Conservation (phyloP, 2,888 invertebrate genomes). For the Spodoptera littoralis region DNA sequence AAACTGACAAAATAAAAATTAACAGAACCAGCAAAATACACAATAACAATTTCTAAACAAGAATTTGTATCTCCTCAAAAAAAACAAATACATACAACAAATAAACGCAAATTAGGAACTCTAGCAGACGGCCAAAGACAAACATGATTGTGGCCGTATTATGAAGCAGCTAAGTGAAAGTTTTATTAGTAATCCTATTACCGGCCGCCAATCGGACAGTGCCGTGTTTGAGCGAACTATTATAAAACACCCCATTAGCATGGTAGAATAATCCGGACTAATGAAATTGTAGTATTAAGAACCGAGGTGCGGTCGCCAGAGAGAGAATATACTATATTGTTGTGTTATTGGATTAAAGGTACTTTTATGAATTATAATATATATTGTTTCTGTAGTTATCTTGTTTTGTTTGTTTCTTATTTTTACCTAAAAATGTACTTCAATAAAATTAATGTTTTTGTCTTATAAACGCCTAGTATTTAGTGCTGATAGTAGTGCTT, state of each 20-base stretch:
- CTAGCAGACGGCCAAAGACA: constrained; percentile 20
- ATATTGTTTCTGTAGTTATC: no score
- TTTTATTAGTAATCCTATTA: constrained; percentile 59
- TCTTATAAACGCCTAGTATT: no score
- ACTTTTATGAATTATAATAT: no score
- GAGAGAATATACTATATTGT: constrained; percentile 5
- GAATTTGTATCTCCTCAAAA: background rate
- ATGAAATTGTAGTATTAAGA: constrained; percentile 61
- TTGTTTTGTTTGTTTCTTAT: no score
- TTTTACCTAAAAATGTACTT: no score
- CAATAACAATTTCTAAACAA: no score
- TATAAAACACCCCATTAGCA: constrained; percentile 62
- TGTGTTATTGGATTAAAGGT: background rate
- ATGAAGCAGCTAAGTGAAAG: constrained; percentile 47
- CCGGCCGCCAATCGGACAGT: constrained; percentile 51
- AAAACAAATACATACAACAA: constrained; percentile 1
- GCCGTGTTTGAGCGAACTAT: constrained; percentile 46
- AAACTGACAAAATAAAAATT: no score
- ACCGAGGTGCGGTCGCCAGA: constrained; percentile 29
- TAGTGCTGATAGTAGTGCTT: no score
- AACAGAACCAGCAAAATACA: no score
- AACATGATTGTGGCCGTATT: constrained; percentile 31
- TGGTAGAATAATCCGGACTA: constrained; percentile 58
- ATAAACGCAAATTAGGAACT: constrained; percentile 2
- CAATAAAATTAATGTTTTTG: no score